phyloP scores from a whole-genome alignment of 2,113 vertebrate species.

The Polyodon spathula region DNA sequence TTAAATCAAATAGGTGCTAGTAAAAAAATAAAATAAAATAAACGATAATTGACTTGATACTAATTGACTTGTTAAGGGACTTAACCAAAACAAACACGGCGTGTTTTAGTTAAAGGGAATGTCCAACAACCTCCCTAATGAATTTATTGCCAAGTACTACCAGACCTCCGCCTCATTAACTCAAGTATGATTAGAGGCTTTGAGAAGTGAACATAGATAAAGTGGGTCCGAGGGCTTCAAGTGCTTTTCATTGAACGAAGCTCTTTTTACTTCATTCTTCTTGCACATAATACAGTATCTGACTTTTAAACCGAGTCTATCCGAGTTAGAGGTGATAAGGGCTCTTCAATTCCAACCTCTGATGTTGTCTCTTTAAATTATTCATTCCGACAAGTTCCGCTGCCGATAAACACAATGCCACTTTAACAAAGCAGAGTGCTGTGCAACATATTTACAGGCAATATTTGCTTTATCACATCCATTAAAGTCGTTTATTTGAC shows the following conservation, averaged over 20 bases:
- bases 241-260: slow-evolving; percentile 55
- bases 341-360: slow-evolving; percentile 56
- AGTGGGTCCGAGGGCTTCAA: slow-evolving; percentile 57
- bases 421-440: not conserved
- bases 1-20: not conserved
- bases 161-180: slow-evolving; percentile 67
- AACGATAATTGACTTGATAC: slow-evolving; percentile 5
- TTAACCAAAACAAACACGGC: slow-evolving; percentile 66
- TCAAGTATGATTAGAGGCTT: slow-evolving; percentile 67
- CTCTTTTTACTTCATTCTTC: slow-evolving; percentile 40
- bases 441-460: not conserved
- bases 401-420: slow-evolving; percentile 17
- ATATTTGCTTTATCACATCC: too few relatives aligned
- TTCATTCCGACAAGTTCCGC: slow-evolving; percentile 52
- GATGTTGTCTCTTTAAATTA: slow-evolving; percentile 60
- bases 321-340: slow-evolving; percentile 56
- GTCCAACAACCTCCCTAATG: slow-evolving; percentile 68
- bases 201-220: slow-evolving; percentile 64
- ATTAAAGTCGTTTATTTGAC: too few relatives aligned
- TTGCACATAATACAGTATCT: slow-evolving; percentile 40
- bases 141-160: slow-evolving; percentile 62
- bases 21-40: not conserved
- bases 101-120: slow-evolving; percentile 45
- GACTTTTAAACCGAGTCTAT: slow-evolving; percentile 31
- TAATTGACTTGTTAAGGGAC: slow-evolving; percentile 44